phyloP scores from a whole-genome alignment of 1,140 invertebrate species.

The Plutomurus gul region DNA sequence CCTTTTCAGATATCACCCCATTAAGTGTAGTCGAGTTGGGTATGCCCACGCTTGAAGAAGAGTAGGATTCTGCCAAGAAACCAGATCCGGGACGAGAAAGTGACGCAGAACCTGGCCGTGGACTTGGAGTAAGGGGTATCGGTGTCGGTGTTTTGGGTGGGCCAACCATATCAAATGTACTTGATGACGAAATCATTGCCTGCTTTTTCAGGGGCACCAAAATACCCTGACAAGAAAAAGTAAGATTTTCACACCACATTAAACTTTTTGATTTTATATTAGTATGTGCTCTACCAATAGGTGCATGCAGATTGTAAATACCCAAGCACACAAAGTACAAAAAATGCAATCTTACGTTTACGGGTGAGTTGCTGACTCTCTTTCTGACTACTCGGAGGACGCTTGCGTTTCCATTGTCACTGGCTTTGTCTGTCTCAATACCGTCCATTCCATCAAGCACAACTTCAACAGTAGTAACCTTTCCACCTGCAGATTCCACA shows the following conservation, averaged over 20 bases:
- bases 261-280: neutral
- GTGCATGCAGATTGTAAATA: no score
- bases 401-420: conserved; percentile 14
- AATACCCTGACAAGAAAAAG: neutral
- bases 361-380: conserved; percentile 41
- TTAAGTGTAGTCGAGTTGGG: neutral
- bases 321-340: no score
- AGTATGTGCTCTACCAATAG: neutral
- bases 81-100: conserved; percentile 32
- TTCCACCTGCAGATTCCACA: conserved; percentile 14
- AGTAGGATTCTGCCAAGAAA: neutral
- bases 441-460: conserved; percentile 31
- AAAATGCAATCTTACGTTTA: conserved; percentile 44
- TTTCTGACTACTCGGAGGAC: conserved; percentile 51
- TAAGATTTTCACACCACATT: neutral
- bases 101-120: conserved; percentile 26
- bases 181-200: neutral
- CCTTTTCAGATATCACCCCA: neutral
- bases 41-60: neutral
- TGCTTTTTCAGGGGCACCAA: conserved; percentile 45
- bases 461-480: conserved; percentile 47
- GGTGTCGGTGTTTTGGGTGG: conserved; percentile 50
- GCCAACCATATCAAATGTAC: conserved; percentile 32
- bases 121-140: conserved; percentile 43
- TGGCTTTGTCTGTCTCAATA: neutral